These are phyloP conservation scores for Aphis craccivora DNA, from an alignment of 1,140 invertebrate species.

Conservation along the genomic window DNA sequence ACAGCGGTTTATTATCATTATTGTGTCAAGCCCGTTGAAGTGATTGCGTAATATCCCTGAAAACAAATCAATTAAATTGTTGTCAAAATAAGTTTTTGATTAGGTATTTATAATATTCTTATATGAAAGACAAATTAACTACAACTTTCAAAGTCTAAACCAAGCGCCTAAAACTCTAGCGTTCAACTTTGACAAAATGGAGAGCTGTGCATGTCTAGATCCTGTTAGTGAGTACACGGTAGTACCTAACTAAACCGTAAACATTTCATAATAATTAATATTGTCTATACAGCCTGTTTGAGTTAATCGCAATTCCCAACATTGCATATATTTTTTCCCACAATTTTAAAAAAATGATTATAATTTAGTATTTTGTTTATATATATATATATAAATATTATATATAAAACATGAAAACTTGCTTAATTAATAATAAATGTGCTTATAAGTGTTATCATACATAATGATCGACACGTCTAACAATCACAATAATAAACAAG, in stretches of 20 bases:
- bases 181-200: neutral
- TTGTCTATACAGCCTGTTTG: neutral
- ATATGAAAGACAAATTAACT: neutral
- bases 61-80: neutral
- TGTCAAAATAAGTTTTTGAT: neutral
- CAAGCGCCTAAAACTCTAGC: neutral
- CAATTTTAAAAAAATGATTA: neutral
- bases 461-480: neutral
- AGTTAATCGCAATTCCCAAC: no score
- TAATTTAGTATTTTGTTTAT: neutral
- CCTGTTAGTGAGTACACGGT: no score
- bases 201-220: neutral
- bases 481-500: neutral
- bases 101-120: neutral
- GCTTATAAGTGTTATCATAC: neutral
- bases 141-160: rapidly evolving
- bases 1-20: neutral
- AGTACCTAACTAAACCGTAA: neutral
- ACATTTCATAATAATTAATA: neutral
- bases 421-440: neutral
- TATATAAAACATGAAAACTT: neutral
- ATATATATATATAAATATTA: no score
- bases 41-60: neutral
- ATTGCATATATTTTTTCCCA: neutral
- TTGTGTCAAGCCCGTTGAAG: neutral